Conservation (phyloP, 1,140 invertebrate species). For the Drosophila asahinai region DNA sequence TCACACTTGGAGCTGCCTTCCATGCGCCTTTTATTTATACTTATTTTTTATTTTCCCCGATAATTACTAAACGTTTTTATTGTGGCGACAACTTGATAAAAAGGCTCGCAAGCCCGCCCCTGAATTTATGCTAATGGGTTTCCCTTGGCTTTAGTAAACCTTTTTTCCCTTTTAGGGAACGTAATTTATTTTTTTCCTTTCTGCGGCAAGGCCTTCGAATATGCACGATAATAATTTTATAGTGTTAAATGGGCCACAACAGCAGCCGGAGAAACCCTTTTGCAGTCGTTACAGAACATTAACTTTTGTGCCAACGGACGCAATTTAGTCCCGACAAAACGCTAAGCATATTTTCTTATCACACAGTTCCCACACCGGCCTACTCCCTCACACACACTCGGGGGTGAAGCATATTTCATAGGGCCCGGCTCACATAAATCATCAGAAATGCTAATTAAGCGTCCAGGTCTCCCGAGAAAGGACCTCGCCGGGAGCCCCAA, state of each 20-base stretch:
- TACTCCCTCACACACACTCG: background rate
- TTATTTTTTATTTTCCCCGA: conserved; percentile 41
- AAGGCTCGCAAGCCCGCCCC: conserved; percentile 20
- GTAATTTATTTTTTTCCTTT: conserved; percentile 44
- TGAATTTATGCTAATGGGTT: conserved; percentile 72
- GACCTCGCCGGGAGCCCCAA: conserved; percentile 2
- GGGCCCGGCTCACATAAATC: conserved; percentile 61
- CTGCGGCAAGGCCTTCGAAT: conserved; percentile 51
- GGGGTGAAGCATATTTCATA: conserved; percentile 64
- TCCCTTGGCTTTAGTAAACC: conserved; percentile 10
- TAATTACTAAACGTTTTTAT: conserved; percentile 81
- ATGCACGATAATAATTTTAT: conserved; percentile 79
- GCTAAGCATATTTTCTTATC: conserved; percentile 78
- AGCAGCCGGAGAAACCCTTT: conserved; percentile 57
- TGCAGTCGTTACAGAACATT: conserved; percentile 72
- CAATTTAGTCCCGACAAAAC: conserved; percentile 54
- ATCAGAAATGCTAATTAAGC: conserved; percentile 76
- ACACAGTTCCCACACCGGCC: conserved; percentile 32
- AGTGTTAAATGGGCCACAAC: conserved; percentile 73
- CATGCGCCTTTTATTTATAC: conserved; percentile 39
- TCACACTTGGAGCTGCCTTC: conserved; percentile 49
- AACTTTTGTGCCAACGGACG: conserved; percentile 68
- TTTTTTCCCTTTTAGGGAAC: conserved; percentile 15
- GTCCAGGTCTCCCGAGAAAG: conserved; percentile 27
- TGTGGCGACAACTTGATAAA: conserved; percentile 73